These are phyloP conservation scores for Hypothenemus hampei DNA, from an alignment of 1,140 invertebrate genomes.

Conservation along the genomic window DNA sequence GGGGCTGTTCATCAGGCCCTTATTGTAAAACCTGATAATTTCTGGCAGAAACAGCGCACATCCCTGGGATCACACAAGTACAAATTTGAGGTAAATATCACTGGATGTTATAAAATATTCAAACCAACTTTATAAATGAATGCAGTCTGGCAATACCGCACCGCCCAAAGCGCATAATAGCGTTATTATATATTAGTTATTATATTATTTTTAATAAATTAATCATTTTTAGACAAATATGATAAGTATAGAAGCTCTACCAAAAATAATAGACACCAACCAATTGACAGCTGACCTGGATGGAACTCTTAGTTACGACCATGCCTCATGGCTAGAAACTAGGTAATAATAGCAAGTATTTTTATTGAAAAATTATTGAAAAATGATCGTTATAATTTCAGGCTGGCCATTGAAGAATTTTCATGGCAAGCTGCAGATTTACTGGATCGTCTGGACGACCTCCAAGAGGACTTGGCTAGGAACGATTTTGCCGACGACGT, in stretches of 20 bases:
- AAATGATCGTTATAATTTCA: too few species aligned
- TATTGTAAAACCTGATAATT: slow-evolving; percentile 98
- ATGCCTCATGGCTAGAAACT: slow-evolving; percentile 94
- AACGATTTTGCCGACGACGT: slow-evolving; percentile 92
- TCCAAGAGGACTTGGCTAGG: slow-evolving; percentile 84
- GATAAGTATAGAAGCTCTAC: slow-evolving; percentile 89
- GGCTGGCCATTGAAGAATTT: slow-evolving; percentile 91
- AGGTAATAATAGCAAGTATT: slow-evolving; percentile 29
- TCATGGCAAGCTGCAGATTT: slow-evolving; percentile 91
- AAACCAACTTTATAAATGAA: too few species aligned
- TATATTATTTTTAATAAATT: too few species aligned
- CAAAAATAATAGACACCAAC: slow-evolving; percentile 84
- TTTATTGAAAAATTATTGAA: neutral
- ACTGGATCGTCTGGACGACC: slow-evolving; percentile 83
- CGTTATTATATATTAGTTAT: too few species aligned
- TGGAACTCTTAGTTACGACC: slow-evolving; percentile 89
- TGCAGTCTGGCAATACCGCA: too few species aligned
- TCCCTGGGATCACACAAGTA: slow-evolving; percentile 96
- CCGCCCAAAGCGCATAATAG: too few species aligned
- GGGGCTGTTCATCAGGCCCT: slow-evolving; percentile 82
- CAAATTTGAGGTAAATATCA: slow-evolving; percentile 94
- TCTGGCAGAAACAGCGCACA: slow-evolving; percentile 98
- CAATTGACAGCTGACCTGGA: slow-evolving; percentile 93
- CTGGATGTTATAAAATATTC: too few species aligned
- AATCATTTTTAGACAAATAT: slow-evolving; percentile 78